Base-by-base conservation (phyloP, 2,797 vertebrate genomes). In the Alectoris magna region DNA sequence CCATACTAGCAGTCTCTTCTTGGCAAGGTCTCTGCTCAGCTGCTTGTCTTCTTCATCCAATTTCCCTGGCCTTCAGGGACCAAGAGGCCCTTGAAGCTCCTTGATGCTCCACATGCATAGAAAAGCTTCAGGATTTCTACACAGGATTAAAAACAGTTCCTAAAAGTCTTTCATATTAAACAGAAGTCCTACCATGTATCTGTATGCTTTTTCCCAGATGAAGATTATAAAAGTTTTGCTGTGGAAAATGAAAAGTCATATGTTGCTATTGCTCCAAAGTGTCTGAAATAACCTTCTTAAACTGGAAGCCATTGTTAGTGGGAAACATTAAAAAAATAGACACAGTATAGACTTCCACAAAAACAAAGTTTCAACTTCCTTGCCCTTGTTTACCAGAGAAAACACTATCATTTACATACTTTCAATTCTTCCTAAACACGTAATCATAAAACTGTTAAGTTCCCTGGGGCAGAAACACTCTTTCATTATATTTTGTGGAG, bases 41-140 rank as follows among this genome's bases (percentile, higher is more conserved):
- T 0, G 0, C 62, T 43, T 71, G 41, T 8, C 18, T 62, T 62
- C 23, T n/a, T 62, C 18, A 81, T 9, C 8, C 8, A 0, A 0
- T 7, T 24, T 72, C 2, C 2, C 3, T 3, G 2, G 53, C 5
- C 11, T 3, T 5, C 6, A 4, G 24, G 22, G 11, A 64, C 5
- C 29, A 86, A n/a, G 17, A 22, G 49, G 13, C 2, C 14, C 56
- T 62, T 4, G 2, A 26, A 79, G 17, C 8, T 34, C 18, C 26
- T 7, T 62, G 49, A 18, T 10, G 77, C 38, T 36, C 19, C 7
- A 17, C 2, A 2, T 10, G 48, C 48, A 59, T 1, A 15, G 22
- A 8, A 84, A 85, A 60, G 7, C 9, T 27, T 79, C 11, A 0
- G 0, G 60, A 59, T 21, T 75, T 88, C 81, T 90, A 26, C 17